Conservation (phyloP, 2,888 invertebrate species). For the Rhyacophila evoluta region DNA sequence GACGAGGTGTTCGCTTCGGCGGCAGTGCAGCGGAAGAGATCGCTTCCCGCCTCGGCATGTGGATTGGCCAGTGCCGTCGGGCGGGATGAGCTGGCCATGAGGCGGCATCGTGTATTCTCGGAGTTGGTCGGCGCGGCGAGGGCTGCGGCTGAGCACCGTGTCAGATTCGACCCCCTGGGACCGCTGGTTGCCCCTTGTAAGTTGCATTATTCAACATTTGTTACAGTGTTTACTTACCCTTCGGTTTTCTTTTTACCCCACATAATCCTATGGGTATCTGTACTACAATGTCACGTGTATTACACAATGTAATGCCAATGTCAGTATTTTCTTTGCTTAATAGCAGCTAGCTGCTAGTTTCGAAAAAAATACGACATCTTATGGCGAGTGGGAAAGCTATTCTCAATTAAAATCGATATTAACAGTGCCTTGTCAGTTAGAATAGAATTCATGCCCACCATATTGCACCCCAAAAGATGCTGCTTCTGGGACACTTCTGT, state of each 20-base stretch:
- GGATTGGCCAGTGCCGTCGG: slow-evolving; percentile 77
- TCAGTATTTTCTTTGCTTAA: no score
- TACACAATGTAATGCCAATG: no score
- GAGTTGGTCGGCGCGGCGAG: slow-evolving; percentile 81
- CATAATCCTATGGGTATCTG: no score
- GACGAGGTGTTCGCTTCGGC: slow-evolving; percentile 75
- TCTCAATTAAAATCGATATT: no score
- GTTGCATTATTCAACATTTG: slow-evolving; percentile 53
- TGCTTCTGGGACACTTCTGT: no score
- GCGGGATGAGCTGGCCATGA: slow-evolving; percentile 80
- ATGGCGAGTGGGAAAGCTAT: no score
- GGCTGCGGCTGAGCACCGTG: slow-evolving; percentile 80
- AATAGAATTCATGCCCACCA: no score
- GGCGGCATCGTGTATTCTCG: slow-evolving; percentile 82
- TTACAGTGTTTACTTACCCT: neutral
- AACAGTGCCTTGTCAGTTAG: no score
- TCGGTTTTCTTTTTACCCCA: neutral
- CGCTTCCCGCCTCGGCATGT: slow-evolving; percentile 74
- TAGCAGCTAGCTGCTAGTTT: no score
- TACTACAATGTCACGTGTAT: no score
- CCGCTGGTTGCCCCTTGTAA: slow-evolving; percentile 75
- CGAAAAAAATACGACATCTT: no score
- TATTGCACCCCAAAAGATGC: no score
- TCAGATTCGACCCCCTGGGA: slow-evolving; percentile 80
- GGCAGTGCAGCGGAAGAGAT: slow-evolving; percentile 64